Percentiles rank a stretch among this genome's conserved stretches.
phyloP scores from a whole-genome alignment of 1,140 invertebrate species.

The Nylanderia fulva region DNA sequence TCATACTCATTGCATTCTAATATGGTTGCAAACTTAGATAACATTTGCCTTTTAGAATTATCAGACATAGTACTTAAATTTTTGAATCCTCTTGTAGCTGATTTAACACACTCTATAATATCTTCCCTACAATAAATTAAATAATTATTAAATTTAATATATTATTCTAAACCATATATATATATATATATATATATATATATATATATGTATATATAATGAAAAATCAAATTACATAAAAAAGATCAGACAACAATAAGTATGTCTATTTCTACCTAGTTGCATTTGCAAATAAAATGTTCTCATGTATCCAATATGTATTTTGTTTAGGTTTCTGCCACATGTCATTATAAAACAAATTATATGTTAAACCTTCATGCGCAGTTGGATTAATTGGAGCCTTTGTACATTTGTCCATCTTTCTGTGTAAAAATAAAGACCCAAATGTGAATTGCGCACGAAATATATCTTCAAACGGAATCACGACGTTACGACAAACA shows the following conservation, averaged over 20 bases:
- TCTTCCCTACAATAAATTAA: conserved; percentile 10
- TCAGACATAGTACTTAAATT: background rate
- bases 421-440: no score
- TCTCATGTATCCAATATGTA: background rate
- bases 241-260: no score
- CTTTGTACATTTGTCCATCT: no score
- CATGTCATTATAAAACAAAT: conserved; percentile 11
- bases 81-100: background rate
- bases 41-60: background rate
- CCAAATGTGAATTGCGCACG: no score
- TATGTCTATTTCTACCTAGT: background rate
- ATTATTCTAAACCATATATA: no score
- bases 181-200: no score
- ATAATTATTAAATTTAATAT: background rate
- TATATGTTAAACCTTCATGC: no score
- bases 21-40: background rate
- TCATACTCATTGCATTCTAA: background rate
- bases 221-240: no score
- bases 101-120: background rate
- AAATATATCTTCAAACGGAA: no score
- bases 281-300: background rate
- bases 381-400: background rate
- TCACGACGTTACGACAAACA: no score
- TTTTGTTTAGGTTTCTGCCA: conserved; percentile 7
- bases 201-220: no score